A percentile compares a stretch with the other conserved stretches of the same genome.
phyloP scores from a whole-genome alignment of 2,113 vertebrate genomes.

The Ceratotherium simum region DNA sequence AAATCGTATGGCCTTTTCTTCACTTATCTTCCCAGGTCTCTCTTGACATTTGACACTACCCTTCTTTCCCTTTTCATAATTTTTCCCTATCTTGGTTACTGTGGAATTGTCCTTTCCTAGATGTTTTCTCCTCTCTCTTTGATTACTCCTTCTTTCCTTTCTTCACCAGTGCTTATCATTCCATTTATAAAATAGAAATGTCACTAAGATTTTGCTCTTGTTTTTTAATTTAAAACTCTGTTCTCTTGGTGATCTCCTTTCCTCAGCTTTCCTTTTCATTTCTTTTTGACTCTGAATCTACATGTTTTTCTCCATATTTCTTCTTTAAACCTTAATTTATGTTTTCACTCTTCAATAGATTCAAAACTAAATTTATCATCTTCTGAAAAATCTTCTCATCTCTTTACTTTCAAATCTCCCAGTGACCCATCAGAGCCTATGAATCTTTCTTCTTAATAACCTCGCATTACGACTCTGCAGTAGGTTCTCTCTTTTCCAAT shows the following conservation, averaged over 20 bases:
- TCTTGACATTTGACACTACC: background rate
- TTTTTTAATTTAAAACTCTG: background rate
- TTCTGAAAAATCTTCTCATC: background rate
- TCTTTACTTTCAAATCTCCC: background rate
- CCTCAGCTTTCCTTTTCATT: background rate
- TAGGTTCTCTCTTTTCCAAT: background rate
- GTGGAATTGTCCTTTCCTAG: background rate
- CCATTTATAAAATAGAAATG: background rate
- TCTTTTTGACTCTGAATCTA: background rate
- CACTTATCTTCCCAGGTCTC: background rate
- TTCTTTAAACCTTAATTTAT: slow-evolving; percentile 4
- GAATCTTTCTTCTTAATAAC: background rate
- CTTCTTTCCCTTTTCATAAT: background rate
- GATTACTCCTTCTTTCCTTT: background rate
- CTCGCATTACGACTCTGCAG: background rate
- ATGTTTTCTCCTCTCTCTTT: background rate
- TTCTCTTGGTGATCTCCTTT: slow-evolving; percentile 5
- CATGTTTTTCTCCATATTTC: background rate
- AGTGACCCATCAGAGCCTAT: background rate
- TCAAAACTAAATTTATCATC: slow-evolving; percentile 39
- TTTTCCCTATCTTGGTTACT: background rate
- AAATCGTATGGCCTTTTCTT: background rate
- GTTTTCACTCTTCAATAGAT: slow-evolving; percentile 31
- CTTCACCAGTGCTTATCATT: background rate
- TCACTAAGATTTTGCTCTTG: background rate